These are phyloP conservation scores for Phymanthus crucifer DNA, from an alignment of 92 coral and sea anemone species.

Conservation along the genomic window DNA sequence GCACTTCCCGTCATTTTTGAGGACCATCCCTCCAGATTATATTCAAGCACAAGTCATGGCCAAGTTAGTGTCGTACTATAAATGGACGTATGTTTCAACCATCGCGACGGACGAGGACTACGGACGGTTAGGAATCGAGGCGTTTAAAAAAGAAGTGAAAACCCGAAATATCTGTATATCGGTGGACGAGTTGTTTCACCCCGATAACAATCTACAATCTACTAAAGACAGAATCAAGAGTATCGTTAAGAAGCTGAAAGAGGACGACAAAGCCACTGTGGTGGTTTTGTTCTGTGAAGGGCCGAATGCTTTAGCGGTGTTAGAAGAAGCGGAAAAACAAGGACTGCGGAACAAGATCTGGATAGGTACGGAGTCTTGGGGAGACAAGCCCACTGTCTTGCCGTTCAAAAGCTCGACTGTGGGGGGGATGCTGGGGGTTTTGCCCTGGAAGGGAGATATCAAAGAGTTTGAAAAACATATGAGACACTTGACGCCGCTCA, in stretches of 20 bases:
- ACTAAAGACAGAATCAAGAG: slow-evolving; percentile 66
- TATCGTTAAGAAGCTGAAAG: slow-evolving; percentile 67
- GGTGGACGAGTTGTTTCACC: slow-evolving; percentile 80
- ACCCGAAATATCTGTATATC: slow-evolving; percentile 83
- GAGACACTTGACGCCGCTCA: slow-evolving; percentile 62
- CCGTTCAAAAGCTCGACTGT: slow-evolving; percentile 62
- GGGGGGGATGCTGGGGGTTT: slow-evolving; percentile 85
- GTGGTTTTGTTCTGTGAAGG: slow-evolving; percentile 85
- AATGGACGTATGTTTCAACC: slow-evolving; percentile 89
- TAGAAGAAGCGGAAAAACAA: slow-evolving; percentile 84
- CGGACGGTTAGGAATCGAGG: slow-evolving; percentile 86
- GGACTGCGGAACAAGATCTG: slow-evolving; percentile 82
- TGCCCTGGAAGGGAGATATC: slow-evolving; percentile 76
- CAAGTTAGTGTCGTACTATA: slow-evolving; percentile 60
- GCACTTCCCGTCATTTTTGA: slow-evolving; percentile 80
- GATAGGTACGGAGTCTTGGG: slow-evolving; percentile 98
- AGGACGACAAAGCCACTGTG: slow-evolving; percentile 68
- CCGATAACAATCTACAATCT: slow-evolving; percentile 59
- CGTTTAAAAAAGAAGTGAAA: slow-evolving; percentile 82
- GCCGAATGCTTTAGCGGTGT: slow-evolving; percentile 80
- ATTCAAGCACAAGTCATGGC: slow-evolving; percentile 96
- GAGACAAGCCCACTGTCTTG: slow-evolving; percentile 63
- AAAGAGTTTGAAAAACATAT: slow-evolving; percentile 64
- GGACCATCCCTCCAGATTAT: slow-evolving; percentile 95
- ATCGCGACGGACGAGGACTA: slow-evolving; percentile 95